A percentile compares a stretch with the other conserved stretches of the same genome.
Conservation (phyloP, 2,113 vertebrate species). For the Oryzias celebensis region DNA sequence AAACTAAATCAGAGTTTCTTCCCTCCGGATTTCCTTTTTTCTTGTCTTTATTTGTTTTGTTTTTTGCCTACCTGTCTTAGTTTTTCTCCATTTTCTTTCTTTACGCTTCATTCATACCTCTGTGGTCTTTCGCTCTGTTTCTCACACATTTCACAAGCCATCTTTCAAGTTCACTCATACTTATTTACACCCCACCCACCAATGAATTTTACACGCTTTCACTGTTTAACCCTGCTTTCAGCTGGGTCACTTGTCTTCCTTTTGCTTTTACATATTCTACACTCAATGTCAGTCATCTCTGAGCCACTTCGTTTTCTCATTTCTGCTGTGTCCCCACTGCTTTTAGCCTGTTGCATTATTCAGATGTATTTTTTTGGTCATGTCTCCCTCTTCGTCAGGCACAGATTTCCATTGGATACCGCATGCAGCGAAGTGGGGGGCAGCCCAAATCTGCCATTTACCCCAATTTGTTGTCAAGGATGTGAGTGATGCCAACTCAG, state of each 20-base stretch:
- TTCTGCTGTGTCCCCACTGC: constrained; percentile 25
- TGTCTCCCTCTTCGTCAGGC: constrained; percentile 11
- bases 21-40: constrained; percentile 2
- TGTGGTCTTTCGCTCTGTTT: no score
- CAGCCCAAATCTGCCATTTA: constrained; percentile 44
- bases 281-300: constrained; percentile 48
- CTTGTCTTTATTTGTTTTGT: constrained; percentile 16
- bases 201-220: neutral
- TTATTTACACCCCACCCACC: no score
- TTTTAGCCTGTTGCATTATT: constrained; percentile 60
- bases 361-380: constrained; percentile 42
- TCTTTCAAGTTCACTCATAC: no score
- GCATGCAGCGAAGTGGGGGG: constrained; percentile 10
- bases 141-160: no score
- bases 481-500: constrained; percentile 52
- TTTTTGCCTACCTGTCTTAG: constrained; percentile 27
- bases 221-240: constrained; percentile 15
- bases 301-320: constrained; percentile 20
- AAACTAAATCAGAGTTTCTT: constrained; percentile 38
- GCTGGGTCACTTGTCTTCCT: constrained; percentile 12
- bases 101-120: constrained; percentile 4
- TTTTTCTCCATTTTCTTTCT: constrained; percentile 28
- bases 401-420: constrained; percentile 32
- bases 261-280: constrained; percentile 20
- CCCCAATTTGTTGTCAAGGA: constrained; percentile 58